A percentile compares a stretch with the other conserved stretches of the same genome.
Evolutionary conservation across 2,888 invertebrate species (phyloP).

Genomic region (Uloborus plumipes): DNA sequence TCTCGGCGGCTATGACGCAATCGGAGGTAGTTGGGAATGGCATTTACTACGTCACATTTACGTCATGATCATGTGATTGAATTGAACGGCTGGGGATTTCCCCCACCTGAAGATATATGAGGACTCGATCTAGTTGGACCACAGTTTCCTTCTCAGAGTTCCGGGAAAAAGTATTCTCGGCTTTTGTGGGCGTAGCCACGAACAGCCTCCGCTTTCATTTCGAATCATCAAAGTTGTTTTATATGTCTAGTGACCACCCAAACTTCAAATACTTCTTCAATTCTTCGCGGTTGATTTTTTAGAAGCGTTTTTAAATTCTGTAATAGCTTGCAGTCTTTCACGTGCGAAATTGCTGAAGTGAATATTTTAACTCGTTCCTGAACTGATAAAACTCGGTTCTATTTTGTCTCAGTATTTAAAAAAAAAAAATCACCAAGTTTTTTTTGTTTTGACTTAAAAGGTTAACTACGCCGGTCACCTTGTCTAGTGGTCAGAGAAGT

Average conservation of each 20-base stretch:
- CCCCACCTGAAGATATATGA: conserved; percentile 29
- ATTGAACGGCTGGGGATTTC: conserved; percentile 26
- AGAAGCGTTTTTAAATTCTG: no score
- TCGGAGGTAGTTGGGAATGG: conserved; percentile 28
- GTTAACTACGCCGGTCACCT: no score
- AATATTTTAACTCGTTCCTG: no score
- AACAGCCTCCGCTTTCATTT: background rate
- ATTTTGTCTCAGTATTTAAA: no score
- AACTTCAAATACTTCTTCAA: background rate
- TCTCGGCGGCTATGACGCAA: conserved; percentile 37
- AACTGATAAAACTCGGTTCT: no score
- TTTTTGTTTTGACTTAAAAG: no score
- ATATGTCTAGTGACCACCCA: background rate
- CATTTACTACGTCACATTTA: conserved; percentile 44
- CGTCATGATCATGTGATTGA: conserved; percentile 36
- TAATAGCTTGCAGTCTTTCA: no score
- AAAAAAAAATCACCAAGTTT: no score
- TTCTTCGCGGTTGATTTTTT: no score
- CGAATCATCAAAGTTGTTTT: conserved; percentile 1
- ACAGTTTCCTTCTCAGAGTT: conserved; percentile 36
- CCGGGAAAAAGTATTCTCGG: conserved; percentile 26
- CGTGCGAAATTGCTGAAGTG: no score
- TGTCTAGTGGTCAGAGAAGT: no score
- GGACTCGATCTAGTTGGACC: conserved; percentile 1
- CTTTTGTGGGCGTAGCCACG: background rate